Conservation (phyloP, 2,113 vertebrate genomes). For the Phasianus colchicus region DNA sequence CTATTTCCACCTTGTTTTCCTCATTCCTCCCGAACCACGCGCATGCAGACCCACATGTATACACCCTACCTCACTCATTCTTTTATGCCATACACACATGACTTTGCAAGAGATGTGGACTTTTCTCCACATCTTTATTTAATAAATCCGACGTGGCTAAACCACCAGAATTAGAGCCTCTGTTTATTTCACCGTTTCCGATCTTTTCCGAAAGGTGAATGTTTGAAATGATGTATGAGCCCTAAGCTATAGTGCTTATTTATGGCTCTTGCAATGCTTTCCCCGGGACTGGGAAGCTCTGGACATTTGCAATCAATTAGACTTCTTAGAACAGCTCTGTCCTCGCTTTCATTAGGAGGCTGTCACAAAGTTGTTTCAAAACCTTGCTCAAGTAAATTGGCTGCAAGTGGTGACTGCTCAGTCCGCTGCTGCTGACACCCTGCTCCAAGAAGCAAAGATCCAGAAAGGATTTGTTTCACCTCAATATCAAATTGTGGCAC, state of each 20-base stretch:
- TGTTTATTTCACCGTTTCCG: not conserved
- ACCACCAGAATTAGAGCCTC: not conserved
- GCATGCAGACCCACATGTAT: not conserved
- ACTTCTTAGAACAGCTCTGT: not conserved
- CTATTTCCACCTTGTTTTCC: not conserved
- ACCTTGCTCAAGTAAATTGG: not conserved
- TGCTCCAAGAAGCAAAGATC: not conserved
- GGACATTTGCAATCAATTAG: not conserved
- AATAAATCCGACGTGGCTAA: not conserved
- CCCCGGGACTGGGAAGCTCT: not conserved
- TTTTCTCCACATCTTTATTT: not conserved
- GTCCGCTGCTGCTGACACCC: not conserved
- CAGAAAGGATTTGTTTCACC: not conserved
- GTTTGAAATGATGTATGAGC: not conserved
- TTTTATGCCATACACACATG: not conserved
- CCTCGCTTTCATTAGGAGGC: not conserved
- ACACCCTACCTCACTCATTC: not conserved
- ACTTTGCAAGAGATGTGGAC: not conserved
- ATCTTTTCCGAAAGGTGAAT: not conserved
- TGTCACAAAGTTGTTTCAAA: constrained; percentile 29
- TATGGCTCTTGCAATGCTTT: not conserved
- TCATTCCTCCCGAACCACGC: accelerated
- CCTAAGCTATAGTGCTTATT: not conserved
- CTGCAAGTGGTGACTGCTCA: not conserved
- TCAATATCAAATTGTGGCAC: not conserved